Conservation (phyloP, 2,888 invertebrate genomes). For the Dryobota labecula region DNA sequence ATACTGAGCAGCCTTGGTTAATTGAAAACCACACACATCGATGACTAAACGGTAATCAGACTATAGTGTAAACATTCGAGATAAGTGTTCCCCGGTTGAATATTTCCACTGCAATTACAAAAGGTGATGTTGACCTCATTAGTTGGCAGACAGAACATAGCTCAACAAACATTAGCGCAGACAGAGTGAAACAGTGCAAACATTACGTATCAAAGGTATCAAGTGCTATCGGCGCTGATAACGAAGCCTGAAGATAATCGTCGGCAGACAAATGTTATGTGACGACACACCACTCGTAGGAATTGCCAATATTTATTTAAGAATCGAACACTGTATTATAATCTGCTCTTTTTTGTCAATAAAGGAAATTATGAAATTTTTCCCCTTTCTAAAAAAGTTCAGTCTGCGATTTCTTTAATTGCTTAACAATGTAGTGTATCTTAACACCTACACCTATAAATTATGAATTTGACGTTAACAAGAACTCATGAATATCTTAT, state of each 20-base stretch:
- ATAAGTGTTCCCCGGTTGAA: conserved; percentile 41
- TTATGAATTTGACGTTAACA: conserved; percentile 10
- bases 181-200: conserved; percentile 81
- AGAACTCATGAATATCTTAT: conserved; percentile 10
- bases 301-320: conserved; percentile 8
- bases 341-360: not conserved
- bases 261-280: conserved; percentile 49
- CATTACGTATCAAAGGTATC: conserved; percentile 82
- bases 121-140: conserved; percentile 77
- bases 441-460: conserved; percentile 5
- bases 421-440: conserved; percentile 1
- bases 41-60: conserved; percentile 34
- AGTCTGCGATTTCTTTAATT: not conserved
- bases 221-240: conserved; percentile 79
- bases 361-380: not conserved
- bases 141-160: conserved; percentile 74
- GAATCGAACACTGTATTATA: not conserved
- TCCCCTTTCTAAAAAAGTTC: not conserved
- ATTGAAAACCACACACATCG: conserved; percentile 8
- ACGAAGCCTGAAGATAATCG: conserved; percentile 62
- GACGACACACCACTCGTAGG: conserved; percentile 22
- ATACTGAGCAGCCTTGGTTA: not conserved
- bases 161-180: conserved; percentile 84
- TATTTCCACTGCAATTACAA: conserved; percentile 67
- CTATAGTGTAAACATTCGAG: conserved; percentile 26